Conservation (phyloP, 2,797 vertebrate genomes). For the Tarsius wallacei region DNA sequence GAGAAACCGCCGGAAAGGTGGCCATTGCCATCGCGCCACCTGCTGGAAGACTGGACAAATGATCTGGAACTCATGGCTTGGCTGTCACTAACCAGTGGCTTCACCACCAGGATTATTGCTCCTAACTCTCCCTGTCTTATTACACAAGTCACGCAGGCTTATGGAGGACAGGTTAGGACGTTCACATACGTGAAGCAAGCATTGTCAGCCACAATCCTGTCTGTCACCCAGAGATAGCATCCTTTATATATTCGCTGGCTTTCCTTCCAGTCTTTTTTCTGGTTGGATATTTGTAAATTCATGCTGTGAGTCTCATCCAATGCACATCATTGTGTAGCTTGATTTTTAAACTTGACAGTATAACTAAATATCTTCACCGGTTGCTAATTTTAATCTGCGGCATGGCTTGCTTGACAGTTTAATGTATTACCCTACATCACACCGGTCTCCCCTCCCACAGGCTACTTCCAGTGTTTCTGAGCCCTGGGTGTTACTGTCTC, state of each 20-base stretch:
- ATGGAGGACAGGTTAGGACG: neutral
- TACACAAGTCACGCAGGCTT: neutral
- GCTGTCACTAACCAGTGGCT: neutral
- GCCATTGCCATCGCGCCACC: slow-evolving; percentile 88
- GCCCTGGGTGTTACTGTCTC: neutral
- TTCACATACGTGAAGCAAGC: neutral
- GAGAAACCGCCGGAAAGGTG: neutral
- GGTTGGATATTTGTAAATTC: neutral
- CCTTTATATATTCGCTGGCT: neutral
- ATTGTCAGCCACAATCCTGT: neutral
- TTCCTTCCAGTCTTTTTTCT: slow-evolving; percentile 62
- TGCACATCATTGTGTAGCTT: neutral
- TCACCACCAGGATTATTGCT: neutral
- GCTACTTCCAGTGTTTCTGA: neutral
- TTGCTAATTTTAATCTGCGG: neutral
- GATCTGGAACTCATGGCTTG: neutral
- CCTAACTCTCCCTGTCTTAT: neutral
- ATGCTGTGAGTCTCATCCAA: neutral
- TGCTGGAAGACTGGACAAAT: slow-evolving; percentile 86
- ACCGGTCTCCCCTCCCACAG: neutral
- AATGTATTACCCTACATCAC: neutral
- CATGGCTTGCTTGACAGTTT: neutral
- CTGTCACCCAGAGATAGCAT: neutral
- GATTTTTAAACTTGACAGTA: neutral
- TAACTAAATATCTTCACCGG: neutral